A percentile compares a stretch with the other conserved stretches of the same genome.
These are phyloP conservation scores for Muntiacus reevesi DNA, from an alignment of 2,113 vertebrate genomes.

Conservation along the genomic window DNA sequence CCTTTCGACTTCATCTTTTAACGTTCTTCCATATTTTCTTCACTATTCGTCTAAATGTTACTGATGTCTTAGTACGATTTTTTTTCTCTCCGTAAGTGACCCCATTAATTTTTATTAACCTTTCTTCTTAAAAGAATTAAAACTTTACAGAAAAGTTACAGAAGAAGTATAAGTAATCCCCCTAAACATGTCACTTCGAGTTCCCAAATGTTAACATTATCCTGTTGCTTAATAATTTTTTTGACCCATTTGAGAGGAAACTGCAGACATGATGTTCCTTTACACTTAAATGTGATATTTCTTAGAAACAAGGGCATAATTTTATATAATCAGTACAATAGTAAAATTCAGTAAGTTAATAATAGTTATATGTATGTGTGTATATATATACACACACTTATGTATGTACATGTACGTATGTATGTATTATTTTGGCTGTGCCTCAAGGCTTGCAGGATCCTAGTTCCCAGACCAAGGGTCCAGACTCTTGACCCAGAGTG, in stretches of 20 bases:
- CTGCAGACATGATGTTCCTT: neutral
- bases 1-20: neutral
- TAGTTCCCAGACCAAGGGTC: neutral
- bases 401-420: neutral
- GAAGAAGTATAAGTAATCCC: neutral
- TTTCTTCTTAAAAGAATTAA: neutral
- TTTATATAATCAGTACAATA: neutral
- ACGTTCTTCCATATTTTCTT: neutral
- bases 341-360: neutral
- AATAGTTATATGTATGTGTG: neutral
- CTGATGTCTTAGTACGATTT: neutral
- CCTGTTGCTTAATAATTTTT: neutral
- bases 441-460: neutral
- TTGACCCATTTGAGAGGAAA: neutral
- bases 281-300: neutral
- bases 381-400: neutral
- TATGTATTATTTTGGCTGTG: neutral
- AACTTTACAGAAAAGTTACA: neutral
- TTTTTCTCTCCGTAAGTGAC: neutral
- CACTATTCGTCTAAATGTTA: neutral
- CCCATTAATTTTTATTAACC: neutral
- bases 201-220: neutral
- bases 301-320: neutral
- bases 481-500: neutral
- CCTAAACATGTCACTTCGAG: neutral